phyloP scores from a whole-genome alignment of 2,888 invertebrate species.

The Allophyes oxyacanthae region DNA sequence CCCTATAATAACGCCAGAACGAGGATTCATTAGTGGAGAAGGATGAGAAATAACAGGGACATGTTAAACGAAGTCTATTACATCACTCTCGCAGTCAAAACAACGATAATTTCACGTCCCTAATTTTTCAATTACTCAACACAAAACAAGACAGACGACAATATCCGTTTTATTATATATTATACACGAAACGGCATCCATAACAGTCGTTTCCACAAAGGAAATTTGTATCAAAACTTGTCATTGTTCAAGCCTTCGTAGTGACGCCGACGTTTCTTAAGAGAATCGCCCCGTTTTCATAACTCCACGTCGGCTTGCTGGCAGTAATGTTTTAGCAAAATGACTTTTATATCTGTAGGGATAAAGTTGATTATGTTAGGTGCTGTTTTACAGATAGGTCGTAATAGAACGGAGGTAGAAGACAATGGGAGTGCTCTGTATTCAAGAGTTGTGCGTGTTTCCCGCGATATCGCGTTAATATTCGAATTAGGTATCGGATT shows the following conservation, averaged over 20 bases:
- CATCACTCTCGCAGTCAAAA: conserved; percentile 16
- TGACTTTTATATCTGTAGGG: conserved; percentile 51
- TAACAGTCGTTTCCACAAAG: conserved; percentile 72
- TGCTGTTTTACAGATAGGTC: conserved; percentile 41
- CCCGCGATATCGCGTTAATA: conserved; percentile 79
- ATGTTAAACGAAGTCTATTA: background rate
- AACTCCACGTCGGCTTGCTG: conserved; percentile 63
- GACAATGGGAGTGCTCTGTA: conserved; percentile 76
- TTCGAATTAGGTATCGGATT: conserved; percentile 75
- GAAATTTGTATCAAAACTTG: conserved; percentile 79
- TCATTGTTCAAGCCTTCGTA: conserved; percentile 66
- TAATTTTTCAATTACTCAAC: conserved; percentile 48
- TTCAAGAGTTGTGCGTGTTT: conserved; percentile 73
- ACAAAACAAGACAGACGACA: conserved; percentile 49
- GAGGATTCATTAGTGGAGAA: too few relatives aligned
- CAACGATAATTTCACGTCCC: conserved; percentile 30
- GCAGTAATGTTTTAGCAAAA: conserved; percentile 51
- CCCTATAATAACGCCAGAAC: too few relatives aligned
- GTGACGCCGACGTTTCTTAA: conserved; percentile 55
- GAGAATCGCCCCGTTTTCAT: conserved; percentile 62
- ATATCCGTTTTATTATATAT: conserved; percentile 58
- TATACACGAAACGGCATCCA: conserved; percentile 63
- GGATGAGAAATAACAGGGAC: too few relatives aligned
- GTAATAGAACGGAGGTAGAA: conserved; percentile 43
- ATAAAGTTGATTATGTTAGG: conserved; percentile 60